These are phyloP conservation scores for Chloropsis cyanopogon DNA, from an alignment of 2,113 vertebrate genomes.

Conservation along the genomic window DNA sequence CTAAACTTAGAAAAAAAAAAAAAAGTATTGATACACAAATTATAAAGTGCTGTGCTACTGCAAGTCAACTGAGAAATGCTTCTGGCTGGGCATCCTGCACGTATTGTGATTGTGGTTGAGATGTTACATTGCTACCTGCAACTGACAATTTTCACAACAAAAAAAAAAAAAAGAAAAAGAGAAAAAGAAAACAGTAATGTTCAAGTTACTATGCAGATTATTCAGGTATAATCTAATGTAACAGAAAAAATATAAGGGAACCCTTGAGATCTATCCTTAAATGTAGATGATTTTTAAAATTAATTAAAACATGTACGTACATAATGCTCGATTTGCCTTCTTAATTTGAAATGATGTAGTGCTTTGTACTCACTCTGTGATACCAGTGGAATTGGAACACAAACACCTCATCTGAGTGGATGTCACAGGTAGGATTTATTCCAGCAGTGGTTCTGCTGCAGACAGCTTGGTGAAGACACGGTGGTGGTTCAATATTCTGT, in stretches of 20 bases:
- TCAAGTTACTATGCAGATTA: constrained; percentile 72
- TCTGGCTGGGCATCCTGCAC: constrained; percentile 77
- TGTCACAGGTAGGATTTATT: not conserved
- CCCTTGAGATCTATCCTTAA: constrained; percentile 55
- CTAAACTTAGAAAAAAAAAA: not conserved
- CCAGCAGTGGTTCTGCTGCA: not conserved
- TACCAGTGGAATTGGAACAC: rapidly evolving
- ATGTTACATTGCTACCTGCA: constrained; percentile 70
- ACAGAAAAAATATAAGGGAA: not conserved
- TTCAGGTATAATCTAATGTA: constrained; percentile 66
- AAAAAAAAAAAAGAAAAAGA: not conserved
- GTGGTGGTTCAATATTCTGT: not conserved
- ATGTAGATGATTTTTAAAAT: constrained; percentile 68
- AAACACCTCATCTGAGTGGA: not conserved
- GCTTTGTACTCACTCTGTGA: not conserved
- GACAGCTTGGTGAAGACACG: rapidly evolving
- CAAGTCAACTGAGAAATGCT: constrained; percentile 74
- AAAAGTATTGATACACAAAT: constrained; percentile 14
- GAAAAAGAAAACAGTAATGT: not conserved
- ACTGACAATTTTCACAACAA: constrained; percentile 52
- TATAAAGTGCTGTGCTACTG: constrained; percentile 64
- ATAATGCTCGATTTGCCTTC: constrained; percentile 9
- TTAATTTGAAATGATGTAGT: not conserved
- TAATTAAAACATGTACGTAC: constrained; percentile 67
- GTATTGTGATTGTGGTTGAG: constrained; percentile 74